Percentiles rank a stretch among this genome's conserved stretches.
These are phyloP conservation scores for Rhagium mordax DNA, from an alignment of 2,888 invertebrate species.

Conservation along the genomic window DNA sequence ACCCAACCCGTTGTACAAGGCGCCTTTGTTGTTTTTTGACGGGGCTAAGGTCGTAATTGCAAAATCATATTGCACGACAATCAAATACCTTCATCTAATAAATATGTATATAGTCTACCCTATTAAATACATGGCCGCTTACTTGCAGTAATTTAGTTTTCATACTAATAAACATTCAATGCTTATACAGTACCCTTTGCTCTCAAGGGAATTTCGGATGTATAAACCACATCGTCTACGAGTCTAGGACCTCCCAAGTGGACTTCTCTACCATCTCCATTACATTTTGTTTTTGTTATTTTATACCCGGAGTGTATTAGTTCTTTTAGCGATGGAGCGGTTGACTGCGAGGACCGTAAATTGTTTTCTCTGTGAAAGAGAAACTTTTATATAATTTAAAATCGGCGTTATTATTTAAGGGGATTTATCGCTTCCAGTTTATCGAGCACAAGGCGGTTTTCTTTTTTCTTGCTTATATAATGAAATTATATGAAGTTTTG, in stretches of 20 bases:
- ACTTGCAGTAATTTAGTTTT: constrained; percentile 9
- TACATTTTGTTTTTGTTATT: constrained; percentile 30
- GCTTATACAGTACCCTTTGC: constrained; percentile 4
- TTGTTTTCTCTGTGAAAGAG: constrained; percentile 12
- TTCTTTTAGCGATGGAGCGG: constrained; percentile 12
- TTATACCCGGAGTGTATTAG: constrained; percentile 17
- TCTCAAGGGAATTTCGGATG: constrained; percentile 7
- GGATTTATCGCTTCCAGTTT: not conserved
- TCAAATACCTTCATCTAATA: constrained; percentile 3
- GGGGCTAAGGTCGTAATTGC: not conserved
- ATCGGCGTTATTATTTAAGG: not conserved
- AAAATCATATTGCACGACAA: not conserved
- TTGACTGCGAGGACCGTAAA: constrained; percentile 7
- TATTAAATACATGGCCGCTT: not conserved
- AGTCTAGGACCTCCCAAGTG: constrained; percentile 8
- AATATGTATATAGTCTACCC: constrained; percentile 1
- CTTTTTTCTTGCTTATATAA: too few species aligned
- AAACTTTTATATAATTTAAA: not conserved
- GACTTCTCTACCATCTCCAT: constrained; percentile 18
- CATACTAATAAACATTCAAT: constrained; percentile 13
- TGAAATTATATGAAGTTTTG: too few species aligned
- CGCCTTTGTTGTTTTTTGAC: not conserved
- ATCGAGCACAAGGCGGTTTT: too few species aligned
- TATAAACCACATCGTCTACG: constrained; percentile 15
- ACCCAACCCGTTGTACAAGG: too few species aligned